Percentiles rank a stretch among this genome's conserved stretches.
These are phyloP conservation scores for Cerastoderma edule DNA, from an alignment of 2,888 invertebrate species.

Conservation along the genomic window DNA sequence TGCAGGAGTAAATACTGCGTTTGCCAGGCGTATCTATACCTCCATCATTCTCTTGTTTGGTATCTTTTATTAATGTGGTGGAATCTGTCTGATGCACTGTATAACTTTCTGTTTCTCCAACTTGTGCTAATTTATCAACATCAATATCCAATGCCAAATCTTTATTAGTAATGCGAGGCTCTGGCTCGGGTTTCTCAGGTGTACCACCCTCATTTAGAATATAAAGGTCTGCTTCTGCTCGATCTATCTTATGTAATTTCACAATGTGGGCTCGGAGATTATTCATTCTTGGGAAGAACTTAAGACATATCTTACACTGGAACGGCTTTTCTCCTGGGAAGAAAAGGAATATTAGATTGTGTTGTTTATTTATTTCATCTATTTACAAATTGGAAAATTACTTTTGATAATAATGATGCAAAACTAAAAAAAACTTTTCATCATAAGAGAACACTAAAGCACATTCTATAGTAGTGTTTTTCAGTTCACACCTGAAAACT, in stretches of 20 bases:
- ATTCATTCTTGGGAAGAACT: conserved; percentile 47
- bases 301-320: conserved; percentile 37
- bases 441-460: no score
- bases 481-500: no score
- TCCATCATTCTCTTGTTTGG: not conserved
- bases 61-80: not conserved
- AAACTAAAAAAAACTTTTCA: no score
- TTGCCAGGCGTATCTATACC: not conserved
- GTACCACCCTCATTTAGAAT: conserved; percentile 22
- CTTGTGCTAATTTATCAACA: not conserved
- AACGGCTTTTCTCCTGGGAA: conserved; percentile 51
- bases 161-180: not conserved
- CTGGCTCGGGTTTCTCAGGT: not conserved
- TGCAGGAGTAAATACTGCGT: conserved; percentile 24
- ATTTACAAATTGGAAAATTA: no score
- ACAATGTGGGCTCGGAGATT: conserved; percentile 42
- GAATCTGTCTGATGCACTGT: conserved; percentile 17
- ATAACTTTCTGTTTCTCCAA: conserved; percentile 25
- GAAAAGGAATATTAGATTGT: not conserved
- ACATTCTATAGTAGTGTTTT: no score
- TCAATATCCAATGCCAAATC: not conserved
- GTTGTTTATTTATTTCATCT: not conserved
- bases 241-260: conserved; percentile 37
- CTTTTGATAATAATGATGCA: no score
- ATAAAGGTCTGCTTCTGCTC: conserved; percentile 22